Evolutionary conservation across 2,113 vertebrate genomes (phyloP), one percentile per base, ranked within the genome.

Genomic region (Formicarius rufipectus): DNA sequence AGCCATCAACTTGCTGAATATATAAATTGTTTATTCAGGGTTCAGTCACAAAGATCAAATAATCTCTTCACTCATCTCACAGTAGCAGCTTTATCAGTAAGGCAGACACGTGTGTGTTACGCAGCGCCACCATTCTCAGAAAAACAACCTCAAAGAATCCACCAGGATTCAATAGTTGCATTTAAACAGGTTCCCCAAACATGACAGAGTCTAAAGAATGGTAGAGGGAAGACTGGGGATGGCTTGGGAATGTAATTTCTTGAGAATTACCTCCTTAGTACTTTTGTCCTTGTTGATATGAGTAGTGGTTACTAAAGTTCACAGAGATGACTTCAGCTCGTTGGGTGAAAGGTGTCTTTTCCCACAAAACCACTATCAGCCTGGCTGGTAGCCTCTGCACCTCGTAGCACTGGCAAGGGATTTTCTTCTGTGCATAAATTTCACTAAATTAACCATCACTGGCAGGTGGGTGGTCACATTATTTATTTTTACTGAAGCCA

Each of bases 401-500:
- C 37, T 88, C 23, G 31, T 23, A 75, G 37, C 68, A 69, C 44
- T 78, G 75, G 64, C 64, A 92, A 93, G 28, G 63, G 56, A 67
- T 84, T 89, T 93, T 89, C 35, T 80, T 75, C 69, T 78, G 31
- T 68, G 83, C 68, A 92, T 87, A 92, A 95, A 81, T 93, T 95
- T 77, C 28, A 94, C 56, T 58, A 86, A 93, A 93, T 93, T 88
- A 86, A 74, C 85, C 37, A 77, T n/a, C n/a, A 30, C 31, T 86
- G 82, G 47, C 47, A 93, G 67, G 55, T 66, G 0, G 1, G 60
- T 63, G 42, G 33, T 78, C 50, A 93, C 95, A 94, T 89, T 44
- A 68, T 7, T 5, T 81, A 30, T 78, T 94, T 96, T 77, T 56
- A 92, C 73, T 71, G n/a, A 90, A 94, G 68, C 47, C 56, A 81